Conservation (phyloP, 2,888 invertebrate species). For the Elmis aenea region DNA sequence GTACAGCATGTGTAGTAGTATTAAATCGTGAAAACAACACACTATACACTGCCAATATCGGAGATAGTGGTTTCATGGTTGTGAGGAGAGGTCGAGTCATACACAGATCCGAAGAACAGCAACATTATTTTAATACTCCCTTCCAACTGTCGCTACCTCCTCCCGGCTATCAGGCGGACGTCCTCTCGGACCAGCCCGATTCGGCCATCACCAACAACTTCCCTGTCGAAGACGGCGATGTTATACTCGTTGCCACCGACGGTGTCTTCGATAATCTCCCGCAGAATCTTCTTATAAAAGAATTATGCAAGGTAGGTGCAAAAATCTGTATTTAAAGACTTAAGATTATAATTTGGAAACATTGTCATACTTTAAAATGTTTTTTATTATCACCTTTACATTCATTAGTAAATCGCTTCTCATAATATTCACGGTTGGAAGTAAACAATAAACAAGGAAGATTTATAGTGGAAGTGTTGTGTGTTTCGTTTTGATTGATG, state of each 20-base stretch:
- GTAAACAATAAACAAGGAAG: too few relatives aligned
- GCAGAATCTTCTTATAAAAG: conserved; percentile 80
- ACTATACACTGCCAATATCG: conserved; percentile 94
- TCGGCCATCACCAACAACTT: conserved; percentile 86
- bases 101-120: conserved; percentile 92
- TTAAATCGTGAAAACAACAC: conserved; percentile 84
- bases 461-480: too few relatives aligned
- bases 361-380: too few relatives aligned
- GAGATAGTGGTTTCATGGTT: conserved; percentile 97
- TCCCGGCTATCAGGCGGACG: conserved; percentile 79
- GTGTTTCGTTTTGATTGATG: too few relatives aligned
- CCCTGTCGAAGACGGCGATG: conserved; percentile 87
- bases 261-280: conserved; percentile 98
- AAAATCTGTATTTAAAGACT: too few relatives aligned
- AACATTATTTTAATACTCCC: conserved; percentile 98
- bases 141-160: conserved; percentile 95
- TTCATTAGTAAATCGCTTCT: too few relatives aligned
- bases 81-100: conserved; percentile 82
- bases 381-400: too few relatives aligned
- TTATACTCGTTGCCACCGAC: conserved; percentile 93
- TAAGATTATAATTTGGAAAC: too few relatives aligned
- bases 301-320: conserved; percentile 63
- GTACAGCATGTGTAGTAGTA: conserved; percentile 95
- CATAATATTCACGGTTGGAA: too few relatives aligned
- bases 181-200: conserved; percentile 90